phyloP scores from a whole-genome alignment of 2,888 invertebrate species.

The Drosophila kanekoi region DNA sequence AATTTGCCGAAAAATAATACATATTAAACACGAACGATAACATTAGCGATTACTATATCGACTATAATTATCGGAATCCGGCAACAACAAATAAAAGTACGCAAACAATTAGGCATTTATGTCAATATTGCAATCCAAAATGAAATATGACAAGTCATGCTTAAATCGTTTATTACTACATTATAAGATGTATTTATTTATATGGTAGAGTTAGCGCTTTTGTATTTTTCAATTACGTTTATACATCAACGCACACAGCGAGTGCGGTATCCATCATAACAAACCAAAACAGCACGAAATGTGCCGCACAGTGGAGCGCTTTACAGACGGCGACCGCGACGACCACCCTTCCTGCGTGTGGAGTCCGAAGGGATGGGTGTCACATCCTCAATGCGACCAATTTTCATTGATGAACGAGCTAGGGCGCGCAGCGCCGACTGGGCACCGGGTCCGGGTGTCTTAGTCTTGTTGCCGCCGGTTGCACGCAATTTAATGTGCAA shows the following conservation, averaged over 20 bases:
- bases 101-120: neutral
- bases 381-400: constrained; percentile 99
- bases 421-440: constrained; percentile 98
- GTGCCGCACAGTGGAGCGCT: neutral
- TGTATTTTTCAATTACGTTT: constrained; percentile 2
- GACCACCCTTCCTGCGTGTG: constrained; percentile 99
- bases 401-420: constrained; percentile 99
- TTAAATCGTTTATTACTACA: constrained; percentile 54
- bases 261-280: constrained; percentile 5
- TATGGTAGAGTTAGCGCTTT: constrained; percentile 26
- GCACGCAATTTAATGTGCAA: constrained; percentile 99
- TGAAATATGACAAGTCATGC: neutral
- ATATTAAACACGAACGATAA: neutral
- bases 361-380: constrained; percentile 99
- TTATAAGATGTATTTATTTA: constrained; percentile 41
- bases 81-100: neutral
- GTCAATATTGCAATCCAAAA: neutral
- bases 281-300: constrained; percentile 9
- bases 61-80: neutral
- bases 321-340: constrained; percentile 99
- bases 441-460: constrained; percentile 99
- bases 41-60: constrained; percentile 1
- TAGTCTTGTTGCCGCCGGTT: constrained; percentile 99
- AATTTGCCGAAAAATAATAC: neutral
- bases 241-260: constrained; percentile 3